Conservation (phyloP, 1,140 invertebrate genomes). For the Limonius californicus region DNA sequence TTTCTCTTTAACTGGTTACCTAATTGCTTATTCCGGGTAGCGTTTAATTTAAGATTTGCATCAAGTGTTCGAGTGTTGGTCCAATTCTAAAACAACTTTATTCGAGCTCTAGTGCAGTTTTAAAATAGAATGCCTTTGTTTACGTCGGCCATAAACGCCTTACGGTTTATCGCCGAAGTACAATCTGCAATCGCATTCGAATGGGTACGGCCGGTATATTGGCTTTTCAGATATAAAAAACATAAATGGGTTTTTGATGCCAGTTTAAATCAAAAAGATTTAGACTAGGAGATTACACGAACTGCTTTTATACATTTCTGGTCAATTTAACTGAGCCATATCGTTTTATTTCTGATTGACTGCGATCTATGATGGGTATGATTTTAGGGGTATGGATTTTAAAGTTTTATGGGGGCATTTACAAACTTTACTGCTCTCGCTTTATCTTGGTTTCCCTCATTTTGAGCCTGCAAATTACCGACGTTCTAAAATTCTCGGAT, state of each 20-base stretch:
- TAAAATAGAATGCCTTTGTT: no score
- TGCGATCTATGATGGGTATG: slow-evolving; percentile 24
- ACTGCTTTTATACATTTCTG: slow-evolving; percentile 25
- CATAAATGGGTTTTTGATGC: slow-evolving; percentile 13
- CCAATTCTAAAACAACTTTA: no score
- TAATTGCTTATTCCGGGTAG: no score
- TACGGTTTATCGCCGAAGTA: no score
- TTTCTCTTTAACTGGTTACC: no score
- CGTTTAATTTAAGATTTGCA: no score
- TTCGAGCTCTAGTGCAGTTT: no score
- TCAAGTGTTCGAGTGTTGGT: no score
- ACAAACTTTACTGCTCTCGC: slow-evolving; percentile 18
- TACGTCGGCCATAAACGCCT: no score
- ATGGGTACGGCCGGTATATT: not conserved
- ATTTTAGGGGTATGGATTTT: slow-evolving; percentile 23
- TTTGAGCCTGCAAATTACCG: no score
- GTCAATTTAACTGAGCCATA: slow-evolving; percentile 29
- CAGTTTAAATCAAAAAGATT: slow-evolving; percentile 5
- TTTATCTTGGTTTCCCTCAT: not conserved
- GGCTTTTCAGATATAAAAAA: slow-evolving; percentile 7
- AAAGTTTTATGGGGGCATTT: slow-evolving; percentile 25
- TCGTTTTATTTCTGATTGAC: slow-evolving; percentile 27
- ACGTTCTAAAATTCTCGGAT: no score
- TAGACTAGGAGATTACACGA: not conserved
- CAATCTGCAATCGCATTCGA: not conserved